A percentile compares a stretch with the other conserved stretches of the same genome.
phyloP scores from a whole-genome alignment of 2,888 invertebrate genomes.

The Eristalis pertinax region DNA sequence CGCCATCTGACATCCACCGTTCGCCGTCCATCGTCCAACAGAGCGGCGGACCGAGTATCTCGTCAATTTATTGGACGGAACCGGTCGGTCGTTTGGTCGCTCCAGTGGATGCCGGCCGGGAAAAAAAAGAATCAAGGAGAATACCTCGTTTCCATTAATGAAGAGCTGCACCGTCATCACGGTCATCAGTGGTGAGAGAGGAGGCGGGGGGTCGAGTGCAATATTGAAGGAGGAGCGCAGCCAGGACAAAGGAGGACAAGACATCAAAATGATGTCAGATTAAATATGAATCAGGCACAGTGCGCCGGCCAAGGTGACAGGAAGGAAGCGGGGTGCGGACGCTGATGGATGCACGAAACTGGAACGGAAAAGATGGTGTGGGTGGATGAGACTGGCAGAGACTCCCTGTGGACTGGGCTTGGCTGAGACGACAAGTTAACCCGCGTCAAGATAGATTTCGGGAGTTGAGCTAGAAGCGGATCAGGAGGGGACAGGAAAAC shows the following conservation, averaged over 20 bases:
- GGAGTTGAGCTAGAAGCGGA: not conserved
- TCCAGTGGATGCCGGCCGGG: not conserved
- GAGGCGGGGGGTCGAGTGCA: slow-evolving; percentile 2
- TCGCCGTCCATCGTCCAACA: not conserved
- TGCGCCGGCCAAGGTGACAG: slow-evolving; percentile 24
- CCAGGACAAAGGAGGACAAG: slow-evolving; percentile 26
- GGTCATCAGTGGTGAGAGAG: slow-evolving; percentile 9
- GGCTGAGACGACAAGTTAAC: not conserved
- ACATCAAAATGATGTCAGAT: slow-evolving; percentile 67
- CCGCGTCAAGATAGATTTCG: not conserved
- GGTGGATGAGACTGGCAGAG: not conserved
- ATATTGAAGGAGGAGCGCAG: not conserved
- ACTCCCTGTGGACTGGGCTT: not conserved
- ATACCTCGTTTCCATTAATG: slow-evolving; percentile 54
- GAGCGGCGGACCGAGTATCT: slow-evolving; percentile 9
- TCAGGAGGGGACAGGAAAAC: too few species aligned
- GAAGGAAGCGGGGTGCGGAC: slow-evolving; percentile 6
- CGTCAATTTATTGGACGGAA: slow-evolving; percentile 49
- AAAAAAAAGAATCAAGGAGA: not conserved
- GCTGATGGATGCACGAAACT: slow-evolving; percentile 2
- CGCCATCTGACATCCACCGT: not conserved
- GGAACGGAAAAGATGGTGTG: not conserved
- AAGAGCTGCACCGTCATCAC: slow-evolving; percentile 45
- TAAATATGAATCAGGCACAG: slow-evolving; percentile 57
- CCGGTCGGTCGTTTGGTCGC: not conserved